A percentile compares a stretch with the other conserved stretches of the same genome.
Evolutionary conservation across 2,797 vertebrate species (phyloP).

Genomic region (Naso thynnoides): DNA sequence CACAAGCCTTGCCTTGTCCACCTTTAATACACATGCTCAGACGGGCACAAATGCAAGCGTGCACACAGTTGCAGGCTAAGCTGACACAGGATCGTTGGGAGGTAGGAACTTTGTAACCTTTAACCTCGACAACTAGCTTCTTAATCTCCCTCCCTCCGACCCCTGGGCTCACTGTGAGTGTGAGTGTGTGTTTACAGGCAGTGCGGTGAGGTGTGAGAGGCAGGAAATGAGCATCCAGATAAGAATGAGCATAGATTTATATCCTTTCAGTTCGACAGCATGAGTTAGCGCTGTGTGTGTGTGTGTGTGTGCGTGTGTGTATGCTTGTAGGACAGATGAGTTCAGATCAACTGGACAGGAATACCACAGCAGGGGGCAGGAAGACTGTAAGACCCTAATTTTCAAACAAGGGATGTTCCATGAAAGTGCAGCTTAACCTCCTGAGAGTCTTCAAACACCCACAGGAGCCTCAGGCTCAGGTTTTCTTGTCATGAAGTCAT

Average conservation of each 20-base stretch:
- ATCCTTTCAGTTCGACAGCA: constrained; percentile 70
- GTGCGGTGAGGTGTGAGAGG: constrained; percentile 75
- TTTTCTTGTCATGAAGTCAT: constrained; percentile 51
- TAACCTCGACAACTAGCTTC: constrained; percentile 58
- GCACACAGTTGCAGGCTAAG: constrained; percentile 33
- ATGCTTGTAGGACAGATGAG: constrained; percentile 37
- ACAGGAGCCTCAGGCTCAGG: constrained; percentile 46
- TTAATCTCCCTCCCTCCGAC: constrained; percentile 67
- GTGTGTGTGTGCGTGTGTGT: constrained; percentile 22
- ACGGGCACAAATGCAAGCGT: constrained; percentile 30
- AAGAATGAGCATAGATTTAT: constrained; percentile 75
- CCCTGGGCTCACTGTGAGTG: constrained; percentile 33
- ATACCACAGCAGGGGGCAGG: constrained; percentile 65
- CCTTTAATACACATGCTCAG: constrained; percentile 44
- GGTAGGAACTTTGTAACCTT: constrained; percentile 66
- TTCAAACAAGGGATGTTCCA: constrained; percentile 56
- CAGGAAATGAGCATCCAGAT: constrained; percentile 83
- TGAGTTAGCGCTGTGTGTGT: constrained; percentile 56
- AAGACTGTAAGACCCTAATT: constrained; percentile 60
- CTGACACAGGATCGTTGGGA: constrained; percentile 61
- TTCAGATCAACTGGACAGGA: constrained; percentile 48
- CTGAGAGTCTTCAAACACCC: constrained; percentile 46
- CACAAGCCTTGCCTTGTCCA: constrained; percentile 74
- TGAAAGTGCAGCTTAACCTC: constrained; percentile 68
- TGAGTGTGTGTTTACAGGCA: constrained; percentile 47